These are phyloP conservation scores for Drosophila niveifrons DNA, from an alignment of 2,888 invertebrate species.

Conservation along the genomic window DNA sequence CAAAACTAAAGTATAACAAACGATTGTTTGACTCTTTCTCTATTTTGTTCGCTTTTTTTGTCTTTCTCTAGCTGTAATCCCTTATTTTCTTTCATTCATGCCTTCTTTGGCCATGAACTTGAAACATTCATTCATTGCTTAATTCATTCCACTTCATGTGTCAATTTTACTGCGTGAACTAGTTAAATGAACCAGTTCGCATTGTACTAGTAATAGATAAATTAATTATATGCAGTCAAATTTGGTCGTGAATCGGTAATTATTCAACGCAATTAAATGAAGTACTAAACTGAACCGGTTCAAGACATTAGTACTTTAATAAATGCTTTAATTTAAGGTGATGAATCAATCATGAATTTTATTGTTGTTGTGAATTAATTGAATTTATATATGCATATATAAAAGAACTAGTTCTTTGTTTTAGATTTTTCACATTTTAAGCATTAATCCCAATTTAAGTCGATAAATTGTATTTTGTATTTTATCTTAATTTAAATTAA, in stretches of 20 bases:
- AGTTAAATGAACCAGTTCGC: constrained; percentile 20
- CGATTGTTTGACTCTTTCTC: constrained; percentile 36
- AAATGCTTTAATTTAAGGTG: not conserved
- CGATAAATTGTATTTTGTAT: too few species aligned
- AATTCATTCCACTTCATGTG: constrained; percentile 27
- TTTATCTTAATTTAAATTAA: too few species aligned
- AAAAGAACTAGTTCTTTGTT: too few species aligned
- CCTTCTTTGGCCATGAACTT: constrained; percentile 71
- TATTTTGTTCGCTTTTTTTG: constrained; percentile 15
- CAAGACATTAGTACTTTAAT: not conserved
- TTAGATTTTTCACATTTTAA: too few species aligned
- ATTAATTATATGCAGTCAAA: not conserved
- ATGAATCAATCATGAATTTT: not conserved
- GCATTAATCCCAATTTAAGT: too few species aligned
- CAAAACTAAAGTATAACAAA: constrained; percentile 14
- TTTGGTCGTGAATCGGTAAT: not conserved
- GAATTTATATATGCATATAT: too few species aligned
- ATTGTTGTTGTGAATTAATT: too few species aligned
- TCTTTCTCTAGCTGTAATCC: constrained; percentile 11
- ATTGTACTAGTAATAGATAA: not conserved
- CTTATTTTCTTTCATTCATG: constrained; percentile 7
- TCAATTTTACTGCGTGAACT: constrained; percentile 20
- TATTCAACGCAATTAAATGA: not conserved
- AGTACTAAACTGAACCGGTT: not conserved
- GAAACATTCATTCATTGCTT: constrained; percentile 48